phyloP scores from a whole-genome alignment of 2,113 vertebrate genomes.

The Amazona vittata region DNA sequence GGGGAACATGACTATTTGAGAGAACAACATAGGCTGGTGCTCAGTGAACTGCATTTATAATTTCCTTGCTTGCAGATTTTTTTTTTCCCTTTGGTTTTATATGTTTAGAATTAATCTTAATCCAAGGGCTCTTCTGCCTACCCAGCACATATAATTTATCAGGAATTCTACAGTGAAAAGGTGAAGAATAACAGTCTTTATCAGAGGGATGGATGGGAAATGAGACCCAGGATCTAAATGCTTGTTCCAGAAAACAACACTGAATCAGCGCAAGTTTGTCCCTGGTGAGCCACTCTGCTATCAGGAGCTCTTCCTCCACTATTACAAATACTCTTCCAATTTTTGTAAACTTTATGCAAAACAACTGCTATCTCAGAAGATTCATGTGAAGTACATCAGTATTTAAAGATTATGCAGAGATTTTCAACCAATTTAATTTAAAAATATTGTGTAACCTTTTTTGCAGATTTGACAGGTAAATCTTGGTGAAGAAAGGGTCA shows the following conservation, averaged over 20 bases:
- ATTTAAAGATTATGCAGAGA: neutral
- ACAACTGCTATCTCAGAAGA: neutral
- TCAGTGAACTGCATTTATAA: neutral
- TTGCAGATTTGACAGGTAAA: neutral
- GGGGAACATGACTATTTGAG: neutral
- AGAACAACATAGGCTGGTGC: neutral
- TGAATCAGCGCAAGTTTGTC: neutral
- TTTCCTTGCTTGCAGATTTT: neutral
- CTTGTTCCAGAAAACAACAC: neutral
- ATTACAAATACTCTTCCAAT: neutral
- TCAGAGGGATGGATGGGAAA: neutral
- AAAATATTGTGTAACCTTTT: neutral
- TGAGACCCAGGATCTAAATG: neutral
- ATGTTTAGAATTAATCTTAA: neutral
- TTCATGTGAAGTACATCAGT: neutral
- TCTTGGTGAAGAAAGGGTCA: neutral
- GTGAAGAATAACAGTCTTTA: neutral
- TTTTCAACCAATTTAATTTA: neutral
- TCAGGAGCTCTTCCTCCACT: neutral
- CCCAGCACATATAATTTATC: neutral
- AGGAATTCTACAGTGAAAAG: neutral
- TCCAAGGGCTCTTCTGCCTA: neutral
- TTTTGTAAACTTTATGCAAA: neutral
- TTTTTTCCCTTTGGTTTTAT: neutral
- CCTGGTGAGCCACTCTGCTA: neutral